A percentile compares a stretch with the other conserved stretches of the same genome.
phyloP scores from a whole-genome alignment of 2,797 vertebrate genomes.

The Helarctos malayanus region DNA sequence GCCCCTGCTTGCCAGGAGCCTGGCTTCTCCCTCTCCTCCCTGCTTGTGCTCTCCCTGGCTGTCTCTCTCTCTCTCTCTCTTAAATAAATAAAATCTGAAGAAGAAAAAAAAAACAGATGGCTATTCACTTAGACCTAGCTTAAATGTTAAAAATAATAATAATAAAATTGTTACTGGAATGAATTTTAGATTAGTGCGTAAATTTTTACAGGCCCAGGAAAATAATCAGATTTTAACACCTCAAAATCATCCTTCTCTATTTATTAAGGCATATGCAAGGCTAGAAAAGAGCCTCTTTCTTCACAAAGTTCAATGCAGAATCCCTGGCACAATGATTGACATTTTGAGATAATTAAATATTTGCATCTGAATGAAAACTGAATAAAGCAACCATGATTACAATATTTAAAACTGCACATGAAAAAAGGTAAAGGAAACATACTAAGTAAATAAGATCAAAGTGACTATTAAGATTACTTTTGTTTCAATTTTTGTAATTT shows the following conservation, averaged over 20 bases:
- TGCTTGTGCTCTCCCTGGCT: too few species aligned
- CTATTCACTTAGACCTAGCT: too few species aligned
- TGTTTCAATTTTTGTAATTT: not conserved
- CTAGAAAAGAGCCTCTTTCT: not conserved
- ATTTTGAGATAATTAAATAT: not conserved
- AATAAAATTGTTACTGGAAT: slow-evolving; percentile 17
- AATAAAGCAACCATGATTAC: not conserved
- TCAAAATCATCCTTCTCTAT: slow-evolving; percentile 6
- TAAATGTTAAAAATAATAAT: slow-evolving; percentile 23
- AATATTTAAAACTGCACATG: not conserved
- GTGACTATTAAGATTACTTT: not conserved
- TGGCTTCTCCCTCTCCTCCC: too few species aligned
- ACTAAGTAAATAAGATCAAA: slow-evolving; percentile 10
- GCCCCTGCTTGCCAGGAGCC: too few species aligned
- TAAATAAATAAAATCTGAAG: too few species aligned
- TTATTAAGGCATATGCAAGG: slow-evolving; percentile 1
- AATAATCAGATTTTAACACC: slow-evolving; percentile 10
- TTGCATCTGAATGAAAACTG: not conserved
- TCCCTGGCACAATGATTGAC: not conserved
- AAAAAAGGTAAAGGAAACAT: slow-evolving; percentile 7
- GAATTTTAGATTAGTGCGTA: slow-evolving; percentile 2
- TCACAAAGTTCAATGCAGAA: not conserved
- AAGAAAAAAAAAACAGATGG: too few species aligned
- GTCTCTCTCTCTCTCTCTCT: too few species aligned
- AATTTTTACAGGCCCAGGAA: slow-evolving; percentile 21